Evolutionary conservation across 2,888 invertebrate genomes (phyloP).

Genomic region (Strigamia maritima): DNA sequence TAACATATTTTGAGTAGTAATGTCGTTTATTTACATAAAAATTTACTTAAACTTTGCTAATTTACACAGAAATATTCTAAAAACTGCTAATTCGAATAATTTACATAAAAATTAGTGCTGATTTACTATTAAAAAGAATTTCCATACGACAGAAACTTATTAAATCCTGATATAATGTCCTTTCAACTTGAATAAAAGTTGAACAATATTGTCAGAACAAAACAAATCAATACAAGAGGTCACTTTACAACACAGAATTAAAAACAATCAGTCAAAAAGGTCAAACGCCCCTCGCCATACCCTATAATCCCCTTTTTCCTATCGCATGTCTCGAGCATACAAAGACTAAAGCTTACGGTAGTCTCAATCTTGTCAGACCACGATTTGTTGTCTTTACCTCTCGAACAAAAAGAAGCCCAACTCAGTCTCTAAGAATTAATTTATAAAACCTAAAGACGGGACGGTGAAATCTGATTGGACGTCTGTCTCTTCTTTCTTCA

Average conservation of each 20-base stretch:
- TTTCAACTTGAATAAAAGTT: too few species aligned
- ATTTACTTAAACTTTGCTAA: too few species aligned
- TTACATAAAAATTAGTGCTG: too few species aligned
- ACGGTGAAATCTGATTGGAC: constrained; percentile 21
- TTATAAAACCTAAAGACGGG: background rate
- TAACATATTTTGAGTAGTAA: too few species aligned
- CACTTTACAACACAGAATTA: background rate
- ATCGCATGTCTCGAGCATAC: constrained; percentile 3
- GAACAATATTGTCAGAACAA: background rate
- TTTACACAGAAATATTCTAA: too few species aligned
- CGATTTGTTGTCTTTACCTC: constrained; percentile 3
- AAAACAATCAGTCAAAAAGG: background rate
- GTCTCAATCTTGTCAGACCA: background rate
- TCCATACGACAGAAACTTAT: too few species aligned
- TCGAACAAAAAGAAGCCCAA: background rate
- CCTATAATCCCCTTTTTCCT: background rate
- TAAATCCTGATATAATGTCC: too few species aligned
- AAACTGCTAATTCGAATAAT: too few species aligned
- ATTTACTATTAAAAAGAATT: too few species aligned
- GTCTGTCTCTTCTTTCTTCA: constrained; percentile 27
- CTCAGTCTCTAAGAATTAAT: background rate
- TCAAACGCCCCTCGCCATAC: background rate
- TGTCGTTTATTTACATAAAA: background rate
- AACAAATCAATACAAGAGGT: background rate
- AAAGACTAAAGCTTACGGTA: background rate